Evolutionary conservation across 2,888 invertebrate species (phyloP).

Genomic region (Lacanobia oleracea): DNA sequence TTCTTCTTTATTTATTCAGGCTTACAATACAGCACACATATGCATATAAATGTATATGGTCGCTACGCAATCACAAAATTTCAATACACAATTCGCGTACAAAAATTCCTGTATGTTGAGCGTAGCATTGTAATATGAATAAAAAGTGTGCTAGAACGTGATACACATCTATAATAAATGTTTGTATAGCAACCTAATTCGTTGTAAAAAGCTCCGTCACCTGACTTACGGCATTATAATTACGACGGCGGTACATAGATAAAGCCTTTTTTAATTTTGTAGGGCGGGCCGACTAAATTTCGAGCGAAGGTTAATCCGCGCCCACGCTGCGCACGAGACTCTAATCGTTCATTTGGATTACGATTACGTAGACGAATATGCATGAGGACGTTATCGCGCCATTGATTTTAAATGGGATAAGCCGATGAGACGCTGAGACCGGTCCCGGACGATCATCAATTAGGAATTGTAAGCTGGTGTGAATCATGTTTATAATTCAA

Average conservation of each 20-base stretch:
- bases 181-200: constrained; percentile 74
- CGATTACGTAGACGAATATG: constrained; percentile 85
- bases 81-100: constrained; percentile 42
- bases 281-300: constrained; percentile 67
- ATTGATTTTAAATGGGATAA: constrained; percentile 85
- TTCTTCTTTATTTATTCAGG: constrained; percentile 16
- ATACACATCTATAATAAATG: constrained; percentile 72
- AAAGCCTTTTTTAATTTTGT: constrained; percentile 77
- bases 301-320: constrained; percentile 79
- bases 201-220: constrained; percentile 77
- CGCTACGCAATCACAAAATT: constrained; percentile 37
- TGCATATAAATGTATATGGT: constrained; percentile 9
- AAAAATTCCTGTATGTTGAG: constrained; percentile 21
- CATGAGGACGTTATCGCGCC: constrained; percentile 84
- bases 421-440: constrained; percentile 71
- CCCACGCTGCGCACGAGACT: constrained; percentile 81
- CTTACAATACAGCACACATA: constrained; percentile 18
- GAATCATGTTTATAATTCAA: constrained; percentile 62
- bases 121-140: constrained; percentile 61
- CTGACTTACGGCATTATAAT: constrained; percentile 84
- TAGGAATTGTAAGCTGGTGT: constrained; percentile 61
- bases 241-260: constrained; percentile 79
- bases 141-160: constrained; percentile 56
- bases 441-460: constrained; percentile 63
- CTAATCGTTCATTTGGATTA: constrained; percentile 88